Percentiles rank a stretch among this genome's conserved stretches.
These are phyloP conservation scores for Chrysomela aeneicollis DNA, from an alignment of 2,888 invertebrate species.

Conservation along the genomic window DNA sequence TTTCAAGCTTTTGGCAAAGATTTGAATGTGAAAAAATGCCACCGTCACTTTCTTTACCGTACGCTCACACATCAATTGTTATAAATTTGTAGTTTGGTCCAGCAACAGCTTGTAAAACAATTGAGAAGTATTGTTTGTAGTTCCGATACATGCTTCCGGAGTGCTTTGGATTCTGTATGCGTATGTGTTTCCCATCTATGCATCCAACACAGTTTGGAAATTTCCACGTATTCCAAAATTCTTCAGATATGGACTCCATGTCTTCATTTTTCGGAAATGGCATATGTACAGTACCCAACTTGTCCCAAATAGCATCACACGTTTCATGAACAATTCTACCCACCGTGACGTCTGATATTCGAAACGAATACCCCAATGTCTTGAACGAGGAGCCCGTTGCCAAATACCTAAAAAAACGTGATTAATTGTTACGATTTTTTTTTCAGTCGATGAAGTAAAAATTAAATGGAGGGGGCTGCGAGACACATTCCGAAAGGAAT, in stretches of 20 bases:
- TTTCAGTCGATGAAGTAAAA: too few relatives aligned
- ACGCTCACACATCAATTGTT: conserved; percentile 34
- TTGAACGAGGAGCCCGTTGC: conserved; percentile 5
- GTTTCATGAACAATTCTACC: background rate
- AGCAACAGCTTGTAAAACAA: conserved; percentile 36
- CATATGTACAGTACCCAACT: background rate
- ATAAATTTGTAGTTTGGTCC: conserved; percentile 34
- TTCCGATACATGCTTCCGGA: conserved; percentile 32
- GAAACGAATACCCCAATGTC: conserved; percentile 8
- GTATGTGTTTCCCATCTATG: conserved; percentile 1
- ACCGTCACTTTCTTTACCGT: conserved; percentile 19
- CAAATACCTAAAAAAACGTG: conserved; percentile 12
- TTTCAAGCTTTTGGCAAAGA: too few relatives aligned
- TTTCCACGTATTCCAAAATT: background rate
- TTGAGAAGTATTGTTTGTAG: conserved; percentile 34
- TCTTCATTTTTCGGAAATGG: background rate
- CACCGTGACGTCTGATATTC: conserved; percentile 13
- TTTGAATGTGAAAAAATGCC: too few relatives aligned
- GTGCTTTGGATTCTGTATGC: conserved; percentile 16
- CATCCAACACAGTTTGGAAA: background rate
- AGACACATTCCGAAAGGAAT: too few relatives aligned
- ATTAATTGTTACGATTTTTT: too few relatives aligned
- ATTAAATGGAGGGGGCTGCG: too few relatives aligned
- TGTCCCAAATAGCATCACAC: background rate
- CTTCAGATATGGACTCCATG: background rate